Conservation (phyloP, 1,140 invertebrate genomes). For the Epicauta chinensis region DNA sequence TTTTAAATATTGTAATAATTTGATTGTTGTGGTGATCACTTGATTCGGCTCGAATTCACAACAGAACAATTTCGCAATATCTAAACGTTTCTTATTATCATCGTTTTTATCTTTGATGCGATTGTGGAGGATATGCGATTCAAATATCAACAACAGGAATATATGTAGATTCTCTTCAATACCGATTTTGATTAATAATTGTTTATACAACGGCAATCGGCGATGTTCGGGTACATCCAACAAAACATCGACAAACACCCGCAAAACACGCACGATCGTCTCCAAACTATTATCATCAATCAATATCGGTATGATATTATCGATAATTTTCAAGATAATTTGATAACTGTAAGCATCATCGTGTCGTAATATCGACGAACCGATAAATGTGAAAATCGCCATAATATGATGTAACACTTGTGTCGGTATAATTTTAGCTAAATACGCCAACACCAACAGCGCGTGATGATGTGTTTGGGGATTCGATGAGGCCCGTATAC, state of each 20-base stretch:
- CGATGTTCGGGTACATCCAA: conserved; percentile 87
- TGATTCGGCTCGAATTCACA: conserved; percentile 58
- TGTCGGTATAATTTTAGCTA: conserved; percentile 68
- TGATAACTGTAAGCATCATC: conserved; percentile 93
- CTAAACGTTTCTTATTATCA: conserved; percentile 45
- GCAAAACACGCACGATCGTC: conserved; percentile 61
- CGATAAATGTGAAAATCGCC: conserved; percentile 94
- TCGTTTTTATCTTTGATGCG: conserved; percentile 40
- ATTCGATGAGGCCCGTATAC: conserved; percentile 82
- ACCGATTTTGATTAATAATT: conserved; percentile 67
- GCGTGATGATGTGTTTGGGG: conserved; percentile 93
- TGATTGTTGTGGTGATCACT: conserved; percentile 57
- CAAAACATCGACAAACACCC: conserved; percentile 83
- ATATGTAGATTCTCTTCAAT: conserved; percentile 68
- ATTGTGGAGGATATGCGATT: conserved; percentile 55
- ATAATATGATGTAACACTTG: conserved; percentile 87
- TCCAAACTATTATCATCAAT: conserved; percentile 50
- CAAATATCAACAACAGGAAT: conserved; percentile 64
- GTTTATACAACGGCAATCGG: conserved; percentile 69
- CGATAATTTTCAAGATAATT: conserved; percentile 84
- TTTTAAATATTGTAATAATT: conserved; percentile 59
- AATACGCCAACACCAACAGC: conserved; percentile 69
- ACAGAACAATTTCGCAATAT: conserved; percentile 62
- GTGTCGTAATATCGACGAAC: conserved; percentile 79
- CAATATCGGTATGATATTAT: conserved; percentile 82